Evolutionary conservation across 1,140 invertebrate genomes (phyloP), one percentile per base, ranked within the genome.

Genomic region (Philotrypesis tridentata): DNA sequence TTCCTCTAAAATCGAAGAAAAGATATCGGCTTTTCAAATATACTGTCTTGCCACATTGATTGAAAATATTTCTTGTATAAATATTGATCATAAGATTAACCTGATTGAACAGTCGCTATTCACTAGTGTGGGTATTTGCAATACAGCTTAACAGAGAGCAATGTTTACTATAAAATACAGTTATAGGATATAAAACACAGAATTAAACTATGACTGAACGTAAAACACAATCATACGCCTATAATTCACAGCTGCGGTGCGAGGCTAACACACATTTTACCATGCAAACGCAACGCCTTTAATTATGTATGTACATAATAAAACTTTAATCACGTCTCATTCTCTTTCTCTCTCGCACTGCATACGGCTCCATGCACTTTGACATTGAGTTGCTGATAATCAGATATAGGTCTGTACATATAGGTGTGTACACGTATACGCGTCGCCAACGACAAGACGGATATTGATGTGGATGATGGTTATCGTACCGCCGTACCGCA

Each of bases 401-500:
- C 4, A 37, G 4, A 37, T 55, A 55, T n/a, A 55, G 7, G 21
- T 17, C 4, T 14, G 1, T 48, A 17, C 14, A 21, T 55, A 55
- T n/a, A 55, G 33, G 33, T 55, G 21, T 55, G 14, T n/a, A 55
- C 48, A 17, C 17, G 48, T 21, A 55, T 17, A 55, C 48, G 48
- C 21, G 21, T 55, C 21, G 48, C 21, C 17, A 55, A 55, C 60
- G 8, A 76, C 60, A 65, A 12, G 31, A 23, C 74, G 74, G 74
- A 76, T 67, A 76, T 76, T 67, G 74, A 76, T 76, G 74, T 5
- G 23, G 74, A 67, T 65, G 33, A 76, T 43, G 33, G 61, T 25
- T 63, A 76, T 76, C 23, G 63, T 74, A 7, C 27, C 7, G 23
- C 37, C 48, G 27, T 14, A 74, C 55, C 43, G 14, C 21, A 55